Conservation (phyloP, 2,797 vertebrate species). For the Eupleurogrammus muticus region DNA sequence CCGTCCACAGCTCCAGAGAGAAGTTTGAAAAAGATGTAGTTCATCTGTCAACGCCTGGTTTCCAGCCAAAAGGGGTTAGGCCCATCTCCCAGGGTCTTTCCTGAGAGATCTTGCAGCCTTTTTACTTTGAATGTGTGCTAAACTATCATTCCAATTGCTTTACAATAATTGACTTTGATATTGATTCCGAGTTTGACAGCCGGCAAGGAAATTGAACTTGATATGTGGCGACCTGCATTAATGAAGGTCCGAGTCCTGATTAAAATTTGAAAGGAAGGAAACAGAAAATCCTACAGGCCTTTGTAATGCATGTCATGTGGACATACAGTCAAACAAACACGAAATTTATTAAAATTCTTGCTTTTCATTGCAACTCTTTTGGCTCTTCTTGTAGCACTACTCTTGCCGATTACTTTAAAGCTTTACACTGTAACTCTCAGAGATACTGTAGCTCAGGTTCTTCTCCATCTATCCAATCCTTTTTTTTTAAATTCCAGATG, state of each 20-base stretch:
- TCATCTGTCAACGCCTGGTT: conserved; percentile 72
- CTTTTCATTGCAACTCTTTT: neutral
- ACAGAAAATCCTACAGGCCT: neutral
- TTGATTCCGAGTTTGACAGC: conserved; percentile 49
- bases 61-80: conserved; percentile 58
- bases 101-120: conserved; percentile 26
- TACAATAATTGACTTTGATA: conserved; percentile 48
- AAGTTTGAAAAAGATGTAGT: conserved; percentile 67
- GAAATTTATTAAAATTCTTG: neutral
- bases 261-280: conserved; percentile 14
- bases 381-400: no score
- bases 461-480: neutral
- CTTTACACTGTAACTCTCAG: neutral
- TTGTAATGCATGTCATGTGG: neutral
- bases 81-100: conserved; percentile 38
- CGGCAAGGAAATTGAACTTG: conserved; percentile 49
- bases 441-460: no score
- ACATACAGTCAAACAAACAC: neutral
- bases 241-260: neutral
- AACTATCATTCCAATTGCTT: conserved; percentile 31
- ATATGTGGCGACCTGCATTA: conserved; percentile 43
- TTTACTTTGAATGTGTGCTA: conserved; percentile 17
- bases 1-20: conserved; percentile 77
- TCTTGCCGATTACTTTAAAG: neutral
- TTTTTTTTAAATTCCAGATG: neutral